Evolutionary conservation across 2,797 vertebrate species (phyloP).

Genomic region (Nasua narica): DNA sequence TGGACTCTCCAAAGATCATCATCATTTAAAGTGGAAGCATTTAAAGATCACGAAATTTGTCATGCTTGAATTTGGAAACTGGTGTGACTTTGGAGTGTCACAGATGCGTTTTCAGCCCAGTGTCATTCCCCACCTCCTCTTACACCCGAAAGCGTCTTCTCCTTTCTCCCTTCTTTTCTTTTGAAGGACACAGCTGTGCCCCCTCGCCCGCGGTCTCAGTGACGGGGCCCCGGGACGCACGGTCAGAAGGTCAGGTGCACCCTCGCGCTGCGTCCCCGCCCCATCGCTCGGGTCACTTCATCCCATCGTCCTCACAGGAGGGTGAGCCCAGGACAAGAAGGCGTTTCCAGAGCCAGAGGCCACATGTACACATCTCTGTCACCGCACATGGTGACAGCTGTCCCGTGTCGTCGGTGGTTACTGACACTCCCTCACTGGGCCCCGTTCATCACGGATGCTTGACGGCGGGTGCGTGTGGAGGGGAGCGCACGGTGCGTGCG

Average conservation of each 20-base stretch:
- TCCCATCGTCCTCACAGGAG: not conserved
- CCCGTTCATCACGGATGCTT: not conserved
- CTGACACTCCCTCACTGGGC: not conserved
- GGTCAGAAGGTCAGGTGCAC: not conserved
- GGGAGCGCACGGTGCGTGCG: not conserved
- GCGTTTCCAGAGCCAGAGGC: not conserved
- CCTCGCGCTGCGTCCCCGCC: not conserved
- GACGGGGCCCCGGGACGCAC: not conserved
- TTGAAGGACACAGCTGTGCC: not conserved
- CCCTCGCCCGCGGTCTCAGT: rapidly evolving
- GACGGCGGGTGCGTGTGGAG: rapidly evolving
- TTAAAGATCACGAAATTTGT: not conserved
- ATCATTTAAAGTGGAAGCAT: not conserved
- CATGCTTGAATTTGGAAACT: not conserved
- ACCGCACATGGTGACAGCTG: rapidly evolving
- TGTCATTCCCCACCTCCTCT: not conserved
- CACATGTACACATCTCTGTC: rapidly evolving
- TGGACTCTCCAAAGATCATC: not conserved
- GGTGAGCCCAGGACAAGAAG: not conserved
- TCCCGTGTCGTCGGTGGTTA: rapidly evolving
- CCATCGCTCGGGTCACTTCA: not conserved
- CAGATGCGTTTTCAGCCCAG: not conserved
- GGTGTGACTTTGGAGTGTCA: not conserved
- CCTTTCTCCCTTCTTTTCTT: not conserved
- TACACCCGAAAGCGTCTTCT: not conserved